Conservation (phyloP, 2,797 vertebrate genomes). For the Cossypha heuglini region DNA sequence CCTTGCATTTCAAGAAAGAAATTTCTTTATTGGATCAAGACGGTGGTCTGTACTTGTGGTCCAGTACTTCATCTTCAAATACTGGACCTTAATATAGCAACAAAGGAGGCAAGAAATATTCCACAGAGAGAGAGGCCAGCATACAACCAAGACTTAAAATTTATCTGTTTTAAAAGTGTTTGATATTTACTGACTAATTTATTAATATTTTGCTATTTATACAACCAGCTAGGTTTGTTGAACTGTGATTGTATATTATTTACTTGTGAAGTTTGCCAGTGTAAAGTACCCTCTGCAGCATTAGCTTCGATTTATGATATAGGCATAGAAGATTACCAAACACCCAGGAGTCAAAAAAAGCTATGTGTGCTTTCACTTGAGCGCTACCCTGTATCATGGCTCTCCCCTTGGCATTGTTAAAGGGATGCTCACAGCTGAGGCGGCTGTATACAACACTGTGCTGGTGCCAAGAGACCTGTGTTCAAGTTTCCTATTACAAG, state of each 20-base stretch:
- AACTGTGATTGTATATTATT: neutral
- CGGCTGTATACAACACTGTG: neutral
- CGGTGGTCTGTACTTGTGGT: neutral
- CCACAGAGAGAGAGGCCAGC: neutral
- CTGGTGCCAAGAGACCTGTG: neutral
- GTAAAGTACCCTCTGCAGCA: neutral
- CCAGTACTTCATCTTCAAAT: neutral
- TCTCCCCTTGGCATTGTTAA: neutral
- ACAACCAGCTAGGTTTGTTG: neutral
- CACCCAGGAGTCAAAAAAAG: neutral
- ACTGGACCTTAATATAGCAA: neutral
- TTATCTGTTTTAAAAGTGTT: neutral
- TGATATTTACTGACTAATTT: neutral
- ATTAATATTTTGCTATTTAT: neutral
- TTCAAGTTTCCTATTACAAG: constrained; percentile 39
- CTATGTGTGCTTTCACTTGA: neutral
- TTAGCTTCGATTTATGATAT: neutral
- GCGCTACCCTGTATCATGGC: neutral
- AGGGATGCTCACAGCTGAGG: neutral
- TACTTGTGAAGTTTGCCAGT: neutral
- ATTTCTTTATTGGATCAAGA: neutral
- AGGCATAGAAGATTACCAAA: neutral
- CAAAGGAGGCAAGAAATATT: neutral
- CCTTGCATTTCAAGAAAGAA: constrained; percentile 10
- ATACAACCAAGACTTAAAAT: neutral